Evolutionary conservation across 2,888 invertebrate species (phyloP), one percentile per base, ranked within the genome.

Genomic region (Coremacera marginata): DNA sequence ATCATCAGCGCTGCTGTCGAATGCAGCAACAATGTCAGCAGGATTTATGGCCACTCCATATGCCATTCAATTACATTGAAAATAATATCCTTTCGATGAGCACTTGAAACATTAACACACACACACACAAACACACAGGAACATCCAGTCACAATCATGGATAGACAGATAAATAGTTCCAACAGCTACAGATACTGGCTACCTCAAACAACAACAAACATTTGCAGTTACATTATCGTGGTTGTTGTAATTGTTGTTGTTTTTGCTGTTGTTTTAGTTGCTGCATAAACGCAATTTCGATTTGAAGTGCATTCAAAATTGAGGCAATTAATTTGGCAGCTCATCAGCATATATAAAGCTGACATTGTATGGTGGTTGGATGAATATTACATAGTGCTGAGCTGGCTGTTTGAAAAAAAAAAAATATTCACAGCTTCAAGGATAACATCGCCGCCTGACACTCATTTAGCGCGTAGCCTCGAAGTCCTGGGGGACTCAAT

Each of bases 31-130:
- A 22, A n/a, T 44, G 25, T 37, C 44, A 67, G 14, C 67, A 55
- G 67, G 74, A 74, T 74, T 74, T 74, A 74, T 74, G 52, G 67
- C 65, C 65, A 37, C 65, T 74, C 74, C 74, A 74, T 74, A 65
- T 74, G 74, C 67, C 67, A 67, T 67, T 67, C 65, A 67, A 74
- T 74, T 74, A 57, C 74, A 52, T 22, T 37, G 74, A 74, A 67
- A 74, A 65, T 55, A 67, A 67, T 74, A 65, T 72, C 72, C 62
- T 72, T 62, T 72, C 72, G 72, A 62, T 62, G 52, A 34, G 74
- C 74, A 74, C 74, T 74, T 67, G 22, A 67, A 31, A 7, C 57
- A 37, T 31, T 7, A 70, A 27, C 52, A 19, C 31, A 27, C 49
- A 49, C 25, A 49, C n/a, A 51, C 22, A 31, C 25, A 4, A 4